Percentiles rank a stretch among this genome's conserved stretches.
These are phyloP conservation scores for Diarsia rubi DNA, from an alignment of 2,888 invertebrate genomes.

Conservation along the genomic window DNA sequence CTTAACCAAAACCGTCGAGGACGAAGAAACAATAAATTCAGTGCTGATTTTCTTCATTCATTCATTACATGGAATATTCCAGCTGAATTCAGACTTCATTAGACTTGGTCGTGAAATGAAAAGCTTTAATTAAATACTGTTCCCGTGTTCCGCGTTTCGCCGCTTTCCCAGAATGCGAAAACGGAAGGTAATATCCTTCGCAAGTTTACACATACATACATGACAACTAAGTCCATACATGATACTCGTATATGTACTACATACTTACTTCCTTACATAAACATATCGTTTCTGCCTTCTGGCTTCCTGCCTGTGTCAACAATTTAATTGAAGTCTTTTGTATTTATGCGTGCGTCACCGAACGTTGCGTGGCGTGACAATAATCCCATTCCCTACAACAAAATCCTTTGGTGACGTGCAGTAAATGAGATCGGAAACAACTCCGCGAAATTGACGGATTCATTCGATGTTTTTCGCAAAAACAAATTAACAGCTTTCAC, in stretches of 20 bases:
- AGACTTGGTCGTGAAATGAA: neutral
- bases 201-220: constrained; percentile 3
- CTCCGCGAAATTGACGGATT: constrained; percentile 27
- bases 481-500: constrained; percentile 41
- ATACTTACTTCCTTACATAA: neutral
- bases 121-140: constrained; percentile 12
- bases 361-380: constrained; percentile 13
- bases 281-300: constrained; percentile 21
- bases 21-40: neutral
- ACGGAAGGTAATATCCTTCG: constrained; percentile 13
- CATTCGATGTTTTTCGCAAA: constrained; percentile 20
- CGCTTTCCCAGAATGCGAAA: constrained; percentile 4
- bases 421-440: constrained; percentile 53
- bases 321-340: constrained; percentile 40
- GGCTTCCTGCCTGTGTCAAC: constrained; percentile 17
- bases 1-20: constrained; percentile 1
- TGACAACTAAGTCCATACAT: constrained; percentile 9
- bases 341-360: constrained; percentile 7
- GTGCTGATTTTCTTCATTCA: neutral
- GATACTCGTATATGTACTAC: neutral
- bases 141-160: constrained; percentile 8
- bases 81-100: constrained; percentile 2
- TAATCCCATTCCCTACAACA: constrained; percentile 35
- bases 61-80: neutral
- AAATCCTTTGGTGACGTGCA: constrained; percentile 40